These are phyloP conservation scores for Protomyctophum bolini DNA, from an alignment of 2,113 vertebrate species.

Conservation along the genomic window DNA sequence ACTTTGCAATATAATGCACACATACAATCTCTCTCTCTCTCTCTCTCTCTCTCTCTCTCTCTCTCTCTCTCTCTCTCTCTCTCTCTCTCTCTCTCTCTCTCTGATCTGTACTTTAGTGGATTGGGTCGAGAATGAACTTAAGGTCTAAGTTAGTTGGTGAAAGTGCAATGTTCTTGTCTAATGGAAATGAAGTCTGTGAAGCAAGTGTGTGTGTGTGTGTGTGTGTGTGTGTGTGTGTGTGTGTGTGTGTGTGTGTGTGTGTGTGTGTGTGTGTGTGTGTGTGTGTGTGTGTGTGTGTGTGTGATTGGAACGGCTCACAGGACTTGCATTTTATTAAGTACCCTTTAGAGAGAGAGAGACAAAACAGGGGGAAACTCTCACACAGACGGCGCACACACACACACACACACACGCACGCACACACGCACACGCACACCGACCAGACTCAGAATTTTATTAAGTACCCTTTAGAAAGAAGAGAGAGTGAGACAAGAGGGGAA, in stretches of 20 bases:
- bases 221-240: background rate
- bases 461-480: slow-evolving; percentile 8
- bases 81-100: slow-evolving; percentile 15
- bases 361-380: slow-evolving; percentile 75
- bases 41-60: background rate
- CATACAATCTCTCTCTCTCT: too few relatives aligned
- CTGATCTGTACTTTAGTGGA: slow-evolving; percentile 54
- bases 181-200: slow-evolving; percentile 69
- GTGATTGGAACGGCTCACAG: slow-evolving; percentile 55
- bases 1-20: background rate
- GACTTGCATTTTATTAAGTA: slow-evolving; percentile 83
- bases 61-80: background rate
- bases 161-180: slow-evolving; percentile 65
- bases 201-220: background rate
- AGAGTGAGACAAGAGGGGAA: slow-evolving; percentile 7
- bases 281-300: slow-evolving; percentile 1
- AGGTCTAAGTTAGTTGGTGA: slow-evolving; percentile 68
- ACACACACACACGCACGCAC: background rate
- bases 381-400: background rate
- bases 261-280: slow-evolving; percentile 17
- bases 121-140: slow-evolving; percentile 71
- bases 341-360: slow-evolving; percentile 75
- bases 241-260: slow-evolving; percentile 15
- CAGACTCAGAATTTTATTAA: slow-evolving; percentile 9
- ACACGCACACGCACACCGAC: background rate